phyloP scores from a whole-genome alignment of 2,888 invertebrate species.

The Drosophila phalerata region DNA sequence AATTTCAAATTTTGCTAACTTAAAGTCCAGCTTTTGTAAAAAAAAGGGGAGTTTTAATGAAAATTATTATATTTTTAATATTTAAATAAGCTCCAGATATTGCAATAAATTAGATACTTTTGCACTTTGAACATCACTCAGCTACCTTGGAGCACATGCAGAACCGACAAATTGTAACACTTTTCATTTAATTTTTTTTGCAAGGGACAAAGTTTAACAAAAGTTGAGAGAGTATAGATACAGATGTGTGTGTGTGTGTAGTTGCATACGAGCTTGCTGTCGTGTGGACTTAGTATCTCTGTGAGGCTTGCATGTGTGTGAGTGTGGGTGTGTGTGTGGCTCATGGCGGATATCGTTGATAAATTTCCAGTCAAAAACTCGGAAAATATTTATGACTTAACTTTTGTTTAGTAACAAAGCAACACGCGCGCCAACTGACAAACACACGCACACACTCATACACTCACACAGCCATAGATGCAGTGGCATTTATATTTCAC shows the following conservation, averaged over 20 bases:
- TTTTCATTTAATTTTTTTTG: constrained; percentile 23
- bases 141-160: constrained; percentile 1
- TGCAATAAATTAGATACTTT: constrained; percentile 1
- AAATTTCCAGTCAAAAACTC: constrained; percentile 80
- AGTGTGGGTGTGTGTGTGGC: constrained; percentile 37
- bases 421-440: constrained; percentile 51
- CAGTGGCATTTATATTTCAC: constrained; percentile 38
- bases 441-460: constrained; percentile 11
- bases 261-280: constrained; percentile 10
- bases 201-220: constrained; percentile 20
- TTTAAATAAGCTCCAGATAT: not conserved
- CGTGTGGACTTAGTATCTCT: constrained; percentile 10
- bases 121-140: constrained; percentile 4
- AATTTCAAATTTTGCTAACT: too few relatives aligned
- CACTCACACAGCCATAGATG: not conserved
- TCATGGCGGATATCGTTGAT: constrained; percentile 81
- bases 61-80: not conserved
- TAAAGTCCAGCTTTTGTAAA: too few relatives aligned
- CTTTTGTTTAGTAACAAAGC: constrained; percentile 79
- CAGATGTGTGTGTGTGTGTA: constrained; percentile 3
- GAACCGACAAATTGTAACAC: constrained; percentile 27
- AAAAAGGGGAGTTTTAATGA: not conserved
- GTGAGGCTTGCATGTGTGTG: constrained; percentile 1
- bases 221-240: constrained; percentile 32
- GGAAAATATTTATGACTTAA: constrained; percentile 82